Conservation (phyloP, 1,140 invertebrate genomes). For the Tetragnatha versicolor region DNA sequence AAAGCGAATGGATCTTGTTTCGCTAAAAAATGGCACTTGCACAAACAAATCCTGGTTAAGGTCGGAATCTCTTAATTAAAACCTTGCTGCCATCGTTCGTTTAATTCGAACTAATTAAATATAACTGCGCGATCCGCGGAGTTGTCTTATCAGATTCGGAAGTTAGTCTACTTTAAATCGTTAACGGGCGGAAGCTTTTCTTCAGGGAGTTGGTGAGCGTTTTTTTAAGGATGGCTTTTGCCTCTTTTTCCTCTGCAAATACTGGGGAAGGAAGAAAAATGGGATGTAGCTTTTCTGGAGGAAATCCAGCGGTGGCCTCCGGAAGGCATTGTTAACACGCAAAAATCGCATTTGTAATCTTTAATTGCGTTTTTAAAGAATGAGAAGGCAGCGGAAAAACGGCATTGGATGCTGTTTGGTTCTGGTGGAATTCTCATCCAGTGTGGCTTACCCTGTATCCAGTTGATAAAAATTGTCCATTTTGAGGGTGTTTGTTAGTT, state of each 20-base stretch:
- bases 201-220: neutral
- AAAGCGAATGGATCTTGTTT: conserved; percentile 11
- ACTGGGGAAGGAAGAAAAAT: conserved; percentile 26
- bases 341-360: conserved; percentile 50
- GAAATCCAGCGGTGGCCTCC: conserved; percentile 7
- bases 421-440: neutral
- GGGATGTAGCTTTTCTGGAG: neutral
- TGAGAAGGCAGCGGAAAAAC: neutral
- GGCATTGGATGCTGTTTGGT: neutral
- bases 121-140: conserved; percentile 36
- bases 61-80: conserved; percentile 43
- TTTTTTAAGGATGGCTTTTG: neutral
- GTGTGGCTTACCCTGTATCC: neutral
- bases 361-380: conserved; percentile 12
- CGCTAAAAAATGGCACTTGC: conserved; percentile 19
- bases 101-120: conserved; percentile 54
- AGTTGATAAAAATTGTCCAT: too few species aligned
- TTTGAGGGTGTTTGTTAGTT: too few species aligned
- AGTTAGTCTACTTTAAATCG: conserved; percentile 39
- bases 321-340: conserved; percentile 13
- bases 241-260: conserved; percentile 25
- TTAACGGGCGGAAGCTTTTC: conserved; percentile 19
- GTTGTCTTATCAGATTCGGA: conserved; percentile 27
- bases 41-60: conserved; percentile 42
- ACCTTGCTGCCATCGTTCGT: conserved; percentile 20